Conservation (phyloP, 2,113 vertebrate species). For the Anguilla rostrata region DNA sequence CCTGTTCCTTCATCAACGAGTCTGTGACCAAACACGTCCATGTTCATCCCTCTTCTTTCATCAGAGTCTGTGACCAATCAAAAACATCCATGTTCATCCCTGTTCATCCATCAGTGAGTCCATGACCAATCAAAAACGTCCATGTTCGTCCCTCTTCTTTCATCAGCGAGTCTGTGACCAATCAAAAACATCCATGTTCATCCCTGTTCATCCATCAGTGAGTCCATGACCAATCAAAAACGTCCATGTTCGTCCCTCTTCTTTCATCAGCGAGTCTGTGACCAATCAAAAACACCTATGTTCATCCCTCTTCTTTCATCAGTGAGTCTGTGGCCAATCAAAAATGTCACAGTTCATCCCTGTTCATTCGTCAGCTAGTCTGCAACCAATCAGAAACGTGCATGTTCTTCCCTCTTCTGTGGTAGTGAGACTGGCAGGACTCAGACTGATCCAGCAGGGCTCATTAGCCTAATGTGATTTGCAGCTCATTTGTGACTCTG, state of each 20-base stretch:
- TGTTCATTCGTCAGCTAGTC: slow-evolving; percentile 56
- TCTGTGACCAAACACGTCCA: no score
- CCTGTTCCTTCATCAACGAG: no score
- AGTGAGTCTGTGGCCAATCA: no score
- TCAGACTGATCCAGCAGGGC: slow-evolving; percentile 50
- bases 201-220: slow-evolving; percentile 13
- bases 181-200: no score
- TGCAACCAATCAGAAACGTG: no score
- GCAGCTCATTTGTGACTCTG: slow-evolving; percentile 44
- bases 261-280: slow-evolving; percentile 51
- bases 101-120: no score
- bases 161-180: slow-evolving; percentile 52
- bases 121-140: background rate
- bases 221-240: background rate
- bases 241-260: no score
- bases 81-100: slow-evolving; percentile 1
- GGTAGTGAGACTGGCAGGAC: slow-evolving; percentile 51
- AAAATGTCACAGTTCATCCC: slow-evolving; percentile 14
- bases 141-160: no score
- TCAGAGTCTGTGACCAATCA: no score
- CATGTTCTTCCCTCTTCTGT: slow-evolving; percentile 16
- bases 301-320: slow-evolving; percentile 4
- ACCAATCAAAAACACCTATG: no score
- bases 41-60: no score
- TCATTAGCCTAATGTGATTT: slow-evolving; percentile 63